Evolutionary conservation across 2,113 vertebrate species (phyloP).

Genomic region (Toxostoma redivivum): DNA sequence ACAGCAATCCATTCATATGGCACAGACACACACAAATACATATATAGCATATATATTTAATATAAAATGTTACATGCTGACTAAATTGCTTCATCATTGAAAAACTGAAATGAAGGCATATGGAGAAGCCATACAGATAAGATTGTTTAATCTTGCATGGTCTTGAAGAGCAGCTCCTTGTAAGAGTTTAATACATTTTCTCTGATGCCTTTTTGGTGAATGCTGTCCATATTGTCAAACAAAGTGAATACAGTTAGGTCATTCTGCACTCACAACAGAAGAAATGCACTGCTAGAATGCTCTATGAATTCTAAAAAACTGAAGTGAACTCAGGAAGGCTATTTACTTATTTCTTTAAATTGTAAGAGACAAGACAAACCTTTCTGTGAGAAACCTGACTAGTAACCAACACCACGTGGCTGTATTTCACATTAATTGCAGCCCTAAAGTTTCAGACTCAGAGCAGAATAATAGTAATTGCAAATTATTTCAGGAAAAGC

Average conservation of each 20-base stretch:
- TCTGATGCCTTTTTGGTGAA: neutral
- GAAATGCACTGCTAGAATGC: neutral
- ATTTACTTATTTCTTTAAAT: neutral
- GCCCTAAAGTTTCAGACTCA: neutral
- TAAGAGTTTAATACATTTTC: neutral
- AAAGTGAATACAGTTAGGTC: neutral
- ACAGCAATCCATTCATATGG: neutral
- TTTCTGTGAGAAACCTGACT: neutral
- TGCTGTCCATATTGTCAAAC: neutral
- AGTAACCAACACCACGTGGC: neutral
- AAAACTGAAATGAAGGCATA: neutral
- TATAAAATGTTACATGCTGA: neutral
- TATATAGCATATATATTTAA: neutral
- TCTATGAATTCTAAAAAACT: neutral
- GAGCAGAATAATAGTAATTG: neutral
- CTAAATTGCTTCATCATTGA: neutral
- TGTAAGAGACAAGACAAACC: neutral
- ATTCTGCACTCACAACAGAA: neutral
- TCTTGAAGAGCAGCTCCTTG: neutral
- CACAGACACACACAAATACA: neutral
- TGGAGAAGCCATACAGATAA: neutral
- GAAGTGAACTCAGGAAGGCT: neutral
- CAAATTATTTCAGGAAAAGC: neutral
- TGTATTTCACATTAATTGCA: neutral
- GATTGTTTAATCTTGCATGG: neutral